Percentiles rank a stretch among this genome's conserved stretches.
Evolutionary conservation across 2,797 vertebrate genomes (phyloP).

Genomic region (Anabacerthia variegaticeps): DNA sequence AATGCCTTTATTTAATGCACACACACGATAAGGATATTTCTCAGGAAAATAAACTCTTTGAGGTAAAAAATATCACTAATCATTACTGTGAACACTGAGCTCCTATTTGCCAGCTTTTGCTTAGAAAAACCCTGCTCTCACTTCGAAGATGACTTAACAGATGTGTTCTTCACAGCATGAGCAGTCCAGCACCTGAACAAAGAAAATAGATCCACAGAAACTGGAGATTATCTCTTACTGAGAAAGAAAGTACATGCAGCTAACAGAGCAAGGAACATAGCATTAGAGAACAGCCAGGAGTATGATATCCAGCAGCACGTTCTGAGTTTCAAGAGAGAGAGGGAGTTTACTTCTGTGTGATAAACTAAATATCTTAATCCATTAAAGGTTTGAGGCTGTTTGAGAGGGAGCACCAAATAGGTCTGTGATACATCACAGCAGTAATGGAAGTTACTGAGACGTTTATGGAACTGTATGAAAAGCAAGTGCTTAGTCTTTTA

Average conservation of each 20-base stretch:
- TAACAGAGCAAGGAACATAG: neutral
- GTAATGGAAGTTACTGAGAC: neutral
- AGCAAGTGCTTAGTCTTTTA: neutral
- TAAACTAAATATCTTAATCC: constrained; percentile 7
- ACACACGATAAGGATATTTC: neutral
- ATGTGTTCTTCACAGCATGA: neutral
- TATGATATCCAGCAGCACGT: neutral
- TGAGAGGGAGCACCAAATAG: neutral
- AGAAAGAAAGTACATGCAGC: neutral
- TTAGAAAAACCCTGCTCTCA: neutral
- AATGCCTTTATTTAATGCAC: neutral
- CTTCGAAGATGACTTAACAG: neutral
- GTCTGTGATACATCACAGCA: neutral
- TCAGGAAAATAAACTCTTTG: neutral
- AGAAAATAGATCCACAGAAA: neutral
- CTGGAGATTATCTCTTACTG: neutral
- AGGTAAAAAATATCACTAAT: neutral
- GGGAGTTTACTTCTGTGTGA: neutral
- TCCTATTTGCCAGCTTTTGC: neutral
- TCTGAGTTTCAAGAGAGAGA: neutral
- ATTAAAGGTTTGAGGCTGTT: neutral
- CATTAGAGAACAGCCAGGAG: neutral
- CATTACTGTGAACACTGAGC: neutral
- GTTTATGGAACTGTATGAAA: neutral
- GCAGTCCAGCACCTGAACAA: neutral